These are phyloP conservation scores for Sphaerophoria rueppellii DNA, from an alignment of 2,888 invertebrate genomes.

Conservation along the genomic window DNA sequence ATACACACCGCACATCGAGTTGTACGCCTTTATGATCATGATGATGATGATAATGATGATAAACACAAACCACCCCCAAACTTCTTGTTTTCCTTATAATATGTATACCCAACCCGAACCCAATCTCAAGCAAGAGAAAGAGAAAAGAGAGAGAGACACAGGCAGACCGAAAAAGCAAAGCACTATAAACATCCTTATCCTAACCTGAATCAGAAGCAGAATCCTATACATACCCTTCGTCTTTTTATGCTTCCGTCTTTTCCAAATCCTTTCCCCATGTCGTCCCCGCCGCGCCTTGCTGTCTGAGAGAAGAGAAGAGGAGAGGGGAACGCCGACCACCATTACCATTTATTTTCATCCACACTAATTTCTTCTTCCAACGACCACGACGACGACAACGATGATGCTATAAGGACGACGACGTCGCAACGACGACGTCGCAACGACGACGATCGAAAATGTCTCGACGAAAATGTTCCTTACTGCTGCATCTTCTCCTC, in stretches of 20 bases:
- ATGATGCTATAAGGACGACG: constrained; percentile 36
- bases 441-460: constrained; percentile 65
- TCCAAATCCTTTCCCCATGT: not conserved
- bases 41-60: constrained; percentile 64
- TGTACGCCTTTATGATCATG: constrained; percentile 60
- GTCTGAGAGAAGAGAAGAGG: too few relatives aligned
- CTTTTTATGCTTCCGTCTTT: too few relatives aligned
- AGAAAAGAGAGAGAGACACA: constrained; percentile 49
- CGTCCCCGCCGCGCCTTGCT: too few relatives aligned
- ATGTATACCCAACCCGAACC: not conserved
- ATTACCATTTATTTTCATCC: constrained; percentile 26
- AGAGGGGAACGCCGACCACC: constrained; percentile 40
- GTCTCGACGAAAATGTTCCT: constrained; percentile 71
- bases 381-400: constrained; percentile 26
- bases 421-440: constrained; percentile 58
- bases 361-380: not conserved
- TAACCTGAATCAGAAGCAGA: constrained; percentile 39
- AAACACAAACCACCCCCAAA: constrained; percentile 64
- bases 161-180: constrained; percentile 62
- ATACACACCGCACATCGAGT: constrained; percentile 63
- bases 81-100: constrained; percentile 55
- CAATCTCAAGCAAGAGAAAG: constrained; percentile 5
- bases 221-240: not conserved
- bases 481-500: constrained; percentile 23
- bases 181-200: constrained; percentile 56